Percentiles rank a stretch among this genome's conserved stretches.
Conservation (phyloP, 1,140 invertebrate genomes). For the Hylaeus volcanicus region DNA sequence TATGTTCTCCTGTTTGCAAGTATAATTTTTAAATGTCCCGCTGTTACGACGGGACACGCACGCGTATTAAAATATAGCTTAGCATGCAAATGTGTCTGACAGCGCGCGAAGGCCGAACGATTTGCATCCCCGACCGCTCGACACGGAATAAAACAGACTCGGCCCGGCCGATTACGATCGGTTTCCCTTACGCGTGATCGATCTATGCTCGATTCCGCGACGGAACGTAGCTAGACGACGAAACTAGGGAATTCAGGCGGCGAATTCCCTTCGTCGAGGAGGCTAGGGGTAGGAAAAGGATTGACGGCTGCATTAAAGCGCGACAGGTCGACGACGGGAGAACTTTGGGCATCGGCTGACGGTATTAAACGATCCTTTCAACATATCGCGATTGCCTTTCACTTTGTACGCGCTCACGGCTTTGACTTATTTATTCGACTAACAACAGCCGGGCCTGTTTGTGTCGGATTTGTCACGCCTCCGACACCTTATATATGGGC, state of each 20-base stretch:
- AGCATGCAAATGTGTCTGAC: slow-evolving; percentile 71
- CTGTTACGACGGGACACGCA: slow-evolving; percentile 63
- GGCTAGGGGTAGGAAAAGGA: slow-evolving; percentile 8
- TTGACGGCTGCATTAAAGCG: slow-evolving; percentile 61
- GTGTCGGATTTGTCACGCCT: slow-evolving; percentile 2
- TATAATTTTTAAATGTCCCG: slow-evolving; percentile 74
- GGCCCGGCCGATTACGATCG: slow-evolving; percentile 22
- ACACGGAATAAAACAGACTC: not conserved
- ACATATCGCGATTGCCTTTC: slow-evolving; percentile 38
- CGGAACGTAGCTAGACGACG: not conserved
- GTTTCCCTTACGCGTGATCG: not conserved
- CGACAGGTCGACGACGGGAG: slow-evolving; percentile 43
- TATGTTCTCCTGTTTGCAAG: slow-evolving; percentile 71
- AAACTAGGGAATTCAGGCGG: slow-evolving; percentile 3
- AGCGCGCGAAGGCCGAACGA: slow-evolving; percentile 48
- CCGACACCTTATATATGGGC: not conserved
- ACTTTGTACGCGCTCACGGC: not conserved
- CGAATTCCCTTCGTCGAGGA: slow-evolving; percentile 8
- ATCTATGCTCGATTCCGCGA: not conserved
- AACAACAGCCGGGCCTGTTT: not conserved
- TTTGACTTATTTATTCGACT: slow-evolving; percentile 31
- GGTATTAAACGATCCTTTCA: slow-evolving; percentile 51
- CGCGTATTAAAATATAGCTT: slow-evolving; percentile 70
- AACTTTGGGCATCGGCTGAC: slow-evolving; percentile 28
- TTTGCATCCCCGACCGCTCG: slow-evolving; percentile 49